Percentiles rank a stretch among this genome's conserved stretches.
These are phyloP conservation scores for Corbicula japonica DNA, from an alignment of 2,888 invertebrate species.

Conservation along the genomic window DNA sequence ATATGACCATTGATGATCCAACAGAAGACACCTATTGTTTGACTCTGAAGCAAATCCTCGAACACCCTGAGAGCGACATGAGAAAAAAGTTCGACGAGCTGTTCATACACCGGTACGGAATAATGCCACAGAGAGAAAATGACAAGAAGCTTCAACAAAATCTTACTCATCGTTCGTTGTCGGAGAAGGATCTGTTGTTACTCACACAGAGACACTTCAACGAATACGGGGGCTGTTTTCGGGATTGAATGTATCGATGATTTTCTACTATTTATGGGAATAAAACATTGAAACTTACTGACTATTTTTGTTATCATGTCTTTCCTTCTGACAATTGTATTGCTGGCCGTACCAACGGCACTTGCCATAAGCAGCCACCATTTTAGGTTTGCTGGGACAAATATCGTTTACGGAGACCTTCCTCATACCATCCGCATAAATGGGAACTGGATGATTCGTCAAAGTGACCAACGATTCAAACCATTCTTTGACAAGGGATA, in stretches of 20 bases:
- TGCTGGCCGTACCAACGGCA: background rate
- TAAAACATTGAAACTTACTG: slow-evolving; percentile 1
- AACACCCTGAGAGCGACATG: background rate
- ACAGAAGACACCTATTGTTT: background rate
- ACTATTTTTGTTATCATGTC: background rate
- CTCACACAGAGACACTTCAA: slow-evolving; percentile 20
- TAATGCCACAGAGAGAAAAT: background rate
- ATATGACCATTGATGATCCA: background rate
- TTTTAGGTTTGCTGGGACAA: slow-evolving; percentile 11
- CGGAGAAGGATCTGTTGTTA: background rate
- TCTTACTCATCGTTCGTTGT: background rate
- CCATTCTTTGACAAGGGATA: background rate
- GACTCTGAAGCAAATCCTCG: background rate
- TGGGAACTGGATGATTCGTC: slow-evolving; percentile 14
- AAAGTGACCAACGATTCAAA: slow-evolving; percentile 1
- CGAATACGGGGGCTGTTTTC: background rate
- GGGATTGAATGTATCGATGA: too few relatives aligned
- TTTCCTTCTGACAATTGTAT: background rate
- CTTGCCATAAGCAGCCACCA: slow-evolving; percentile 5
- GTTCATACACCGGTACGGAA: background rate
- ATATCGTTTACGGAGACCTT: slow-evolving; percentile 13
- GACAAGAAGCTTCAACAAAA: background rate
- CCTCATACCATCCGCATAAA: background rate
- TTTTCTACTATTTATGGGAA: too few relatives aligned
- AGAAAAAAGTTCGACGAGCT: background rate